Evolutionary conservation across 2,888 invertebrate species (phyloP), one percentile per base, ranked within the genome.

Genomic region (Trypoxylon attenuatum): DNA sequence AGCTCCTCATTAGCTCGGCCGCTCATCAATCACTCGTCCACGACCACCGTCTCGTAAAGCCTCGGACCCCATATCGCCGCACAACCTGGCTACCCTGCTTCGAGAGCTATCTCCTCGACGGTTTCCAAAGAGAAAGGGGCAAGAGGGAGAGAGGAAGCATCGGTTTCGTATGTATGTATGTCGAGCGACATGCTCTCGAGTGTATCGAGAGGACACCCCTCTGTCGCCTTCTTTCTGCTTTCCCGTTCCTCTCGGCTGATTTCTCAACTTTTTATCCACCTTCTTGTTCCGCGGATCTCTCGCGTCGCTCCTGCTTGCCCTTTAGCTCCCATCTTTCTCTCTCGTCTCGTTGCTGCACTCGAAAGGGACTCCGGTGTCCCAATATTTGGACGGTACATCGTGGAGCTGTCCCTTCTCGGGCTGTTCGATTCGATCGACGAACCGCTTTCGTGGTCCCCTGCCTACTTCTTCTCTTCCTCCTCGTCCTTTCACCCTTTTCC

Each of bases 11-110:
- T 87, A 87, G 86, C 83, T 80, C 79, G 84, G 73, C 82, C 74
- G 81, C 82, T 87, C 86, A 87, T 87, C 86, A 87, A 86, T 87
- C 87, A 87, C 87, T 84, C 84, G 82, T 85, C 82, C 81, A 80
- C 84, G 80, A 82, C 82, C 83, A 84, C 81, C 83, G 80, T 82
- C 83, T 83, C 81, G 81, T 80, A 76, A 73, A 71, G 76, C 79
- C 79, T 71, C 68, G 75, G 73, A 53, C 64, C 59, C 73, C 69
- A 76, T 74, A 77, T 77, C 73, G 73, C 33, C 33, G 73, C 71
- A 57, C 67, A 71, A 65, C 76, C 70, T 65, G 66, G 70, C 55
- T 74, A 71, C 74, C 64, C 71, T 43, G 60, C 43, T 71, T 70
- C 71, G 62, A 69, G 67, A 61, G 64, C 69, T 71, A 76, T 76